Percentiles rank a stretch among this genome's conserved stretches.
Conservation (phyloP, 2,797 vertebrate species). For the Chelonia mydas region DNA sequence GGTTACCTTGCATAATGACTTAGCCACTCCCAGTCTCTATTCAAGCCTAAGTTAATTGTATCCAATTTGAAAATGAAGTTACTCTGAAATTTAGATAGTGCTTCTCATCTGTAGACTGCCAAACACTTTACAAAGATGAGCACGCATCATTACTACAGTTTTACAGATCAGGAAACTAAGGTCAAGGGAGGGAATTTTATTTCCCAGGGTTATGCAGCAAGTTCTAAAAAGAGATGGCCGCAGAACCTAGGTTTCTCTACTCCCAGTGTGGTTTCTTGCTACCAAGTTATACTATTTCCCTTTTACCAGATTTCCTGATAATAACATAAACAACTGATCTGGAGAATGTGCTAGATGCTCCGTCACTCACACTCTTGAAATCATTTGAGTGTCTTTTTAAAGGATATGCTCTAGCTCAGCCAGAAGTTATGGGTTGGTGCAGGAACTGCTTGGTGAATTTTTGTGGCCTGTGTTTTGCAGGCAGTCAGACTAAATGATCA, state of each 20-base stretch:
- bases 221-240: background rate
- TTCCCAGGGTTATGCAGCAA: background rate
- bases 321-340: constrained; percentile 24
- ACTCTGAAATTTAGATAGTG: background rate
- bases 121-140: background rate
- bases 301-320: constrained; percentile 39
- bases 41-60: too few species aligned
- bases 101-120: background rate
- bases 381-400: background rate
- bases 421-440: background rate
- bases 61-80: too few species aligned
- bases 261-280: background rate
- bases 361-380: background rate
- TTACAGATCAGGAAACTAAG: background rate
- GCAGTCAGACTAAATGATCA: background rate
- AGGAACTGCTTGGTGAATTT: background rate
- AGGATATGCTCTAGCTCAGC: background rate
- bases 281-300: background rate
- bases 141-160: background rate
- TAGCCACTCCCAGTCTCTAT: too few species aligned
- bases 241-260: constrained; percentile 6
- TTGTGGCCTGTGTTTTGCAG: background rate
- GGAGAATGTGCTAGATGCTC: background rate
- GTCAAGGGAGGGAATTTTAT: rapidly evolving
- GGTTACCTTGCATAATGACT: too few species aligned